Evolutionary conservation across 2,113 vertebrate genomes (phyloP), one percentile per base, ranked within the genome.

Genomic region (Pelodiscus sinensis): DNA sequence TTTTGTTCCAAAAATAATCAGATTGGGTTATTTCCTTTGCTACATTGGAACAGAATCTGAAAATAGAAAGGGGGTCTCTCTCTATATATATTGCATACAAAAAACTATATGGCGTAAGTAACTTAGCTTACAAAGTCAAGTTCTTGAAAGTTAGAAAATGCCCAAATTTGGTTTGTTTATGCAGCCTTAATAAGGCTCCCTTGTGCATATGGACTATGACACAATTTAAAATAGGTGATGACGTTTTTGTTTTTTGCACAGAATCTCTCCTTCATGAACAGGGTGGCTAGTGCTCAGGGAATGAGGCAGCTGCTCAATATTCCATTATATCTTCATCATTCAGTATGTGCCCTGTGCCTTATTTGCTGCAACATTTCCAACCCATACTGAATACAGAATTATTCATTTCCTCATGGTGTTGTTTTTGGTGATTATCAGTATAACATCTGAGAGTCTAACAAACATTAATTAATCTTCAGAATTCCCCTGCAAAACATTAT

Each of bases 381-480:
- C 31, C 62, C 31, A 12, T n/a, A 15, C 29, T n/a, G 62, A 68
- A 68, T 68, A n/a, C 62, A 68, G 62, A 68, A 16, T 68, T 68
- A 68, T 68, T 68, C 62, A n/a, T 68, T n/a, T 68, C 31, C 62
- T 68, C 62, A n/a, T 0, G 51, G 11, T 51, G 0, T 9, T 88
- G 29, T 18, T 85, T 79, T 78, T 79, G 21, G 16, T 90, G n/a
- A 75, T 95, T 87, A 86, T 81, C 82, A 85, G 44, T 35, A 77
- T 14, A 91, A 84, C 85, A 83, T 87, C 86, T 92, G 79, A 88
- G 78, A 92, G 80, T 58, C 58, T 62, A 87, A 94, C 92, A 90
- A 94, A 96, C 91, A 25, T 82, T 95, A 97, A 88, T 96, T 95
- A 95, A 93, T 95, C 82, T 65, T 92, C 89, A 90, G 9, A 24